Evolutionary conservation across 2,797 vertebrate species (phyloP).

Genomic region (Crocidura indochinensis): DNA sequence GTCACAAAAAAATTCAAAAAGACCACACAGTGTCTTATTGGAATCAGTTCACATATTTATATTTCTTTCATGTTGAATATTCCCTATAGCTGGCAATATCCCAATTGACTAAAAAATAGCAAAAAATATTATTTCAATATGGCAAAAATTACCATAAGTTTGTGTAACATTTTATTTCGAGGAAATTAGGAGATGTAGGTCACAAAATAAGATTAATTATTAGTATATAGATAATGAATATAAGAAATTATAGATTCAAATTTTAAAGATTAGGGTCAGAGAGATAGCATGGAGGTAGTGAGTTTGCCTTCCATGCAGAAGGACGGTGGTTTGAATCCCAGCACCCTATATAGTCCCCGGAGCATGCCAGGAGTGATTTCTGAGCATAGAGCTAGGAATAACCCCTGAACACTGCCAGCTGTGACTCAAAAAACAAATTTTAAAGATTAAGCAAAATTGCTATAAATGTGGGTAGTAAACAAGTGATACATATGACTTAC

Average conservation of each 20-base stretch:
- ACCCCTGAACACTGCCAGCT: too few species aligned
- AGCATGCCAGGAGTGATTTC: too few species aligned
- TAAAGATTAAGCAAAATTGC: not conserved
- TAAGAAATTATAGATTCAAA: not conserved
- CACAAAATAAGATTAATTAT: not conserved
- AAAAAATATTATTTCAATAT: not conserved
- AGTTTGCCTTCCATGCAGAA: too few species aligned
- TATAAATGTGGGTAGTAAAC: not conserved
- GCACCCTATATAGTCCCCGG: too few species aligned
- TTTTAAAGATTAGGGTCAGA: too few species aligned
- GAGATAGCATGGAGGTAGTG: too few species aligned
- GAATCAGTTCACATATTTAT: not conserved
- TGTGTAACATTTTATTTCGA: too few species aligned
- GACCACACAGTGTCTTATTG: not conserved
- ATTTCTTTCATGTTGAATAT: constrained; percentile 6
- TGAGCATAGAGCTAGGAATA: too few species aligned
- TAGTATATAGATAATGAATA: not conserved
- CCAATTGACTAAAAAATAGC: not conserved
- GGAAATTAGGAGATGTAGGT: not conserved
- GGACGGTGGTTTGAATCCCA: too few species aligned
- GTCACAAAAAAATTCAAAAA: not conserved
- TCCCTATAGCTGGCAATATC: not conserved
- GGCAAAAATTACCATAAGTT: too few species aligned
- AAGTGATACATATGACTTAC: accelerated
- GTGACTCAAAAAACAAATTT: not conserved